Evolutionary conservation across 2,113 vertebrate genomes (phyloP).

Genomic region (Oreochromis aureus): DNA sequence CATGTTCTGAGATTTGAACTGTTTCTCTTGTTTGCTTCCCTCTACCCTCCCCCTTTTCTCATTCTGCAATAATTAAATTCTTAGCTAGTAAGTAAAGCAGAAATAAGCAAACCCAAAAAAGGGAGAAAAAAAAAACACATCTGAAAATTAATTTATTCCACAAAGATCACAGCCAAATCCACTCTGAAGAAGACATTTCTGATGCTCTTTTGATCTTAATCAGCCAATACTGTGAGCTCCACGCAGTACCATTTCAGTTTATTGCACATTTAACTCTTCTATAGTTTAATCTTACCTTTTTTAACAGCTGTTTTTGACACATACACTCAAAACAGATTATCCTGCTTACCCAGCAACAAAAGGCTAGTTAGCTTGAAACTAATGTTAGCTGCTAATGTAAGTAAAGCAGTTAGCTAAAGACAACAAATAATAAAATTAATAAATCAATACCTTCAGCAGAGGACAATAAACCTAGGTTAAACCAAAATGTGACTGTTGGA

Average conservation of each 20-base stretch:
- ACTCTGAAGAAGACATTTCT: not conserved
- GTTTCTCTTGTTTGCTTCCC: not conserved
- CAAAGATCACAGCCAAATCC: not conserved
- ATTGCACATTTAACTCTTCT: not conserved
- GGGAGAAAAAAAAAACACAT: not conserved
- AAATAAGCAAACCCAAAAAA: not conserved
- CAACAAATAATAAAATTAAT: not conserved
- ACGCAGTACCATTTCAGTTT: not conserved
- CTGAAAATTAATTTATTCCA: not conserved
- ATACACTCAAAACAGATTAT: not conserved
- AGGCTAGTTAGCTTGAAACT: not conserved
- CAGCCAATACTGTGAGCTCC: not conserved
- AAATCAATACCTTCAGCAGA: not conserved
- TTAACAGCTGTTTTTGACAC: not conserved
- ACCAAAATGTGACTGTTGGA: not conserved
- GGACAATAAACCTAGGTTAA: not conserved
- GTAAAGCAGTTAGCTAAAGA: not conserved
- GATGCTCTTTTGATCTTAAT: not conserved
- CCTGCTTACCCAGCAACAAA: not conserved
- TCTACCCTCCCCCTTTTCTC: not conserved
- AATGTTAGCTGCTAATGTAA: not conserved
- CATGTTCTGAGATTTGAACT: slow-evolving; percentile 6
- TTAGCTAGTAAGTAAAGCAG: not conserved
- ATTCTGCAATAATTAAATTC: not conserved
- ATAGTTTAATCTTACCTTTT: not conserved